phyloP scores from a whole-genome alignment of 2,888 invertebrate species.

The Trichopoda pennipes region DNA sequence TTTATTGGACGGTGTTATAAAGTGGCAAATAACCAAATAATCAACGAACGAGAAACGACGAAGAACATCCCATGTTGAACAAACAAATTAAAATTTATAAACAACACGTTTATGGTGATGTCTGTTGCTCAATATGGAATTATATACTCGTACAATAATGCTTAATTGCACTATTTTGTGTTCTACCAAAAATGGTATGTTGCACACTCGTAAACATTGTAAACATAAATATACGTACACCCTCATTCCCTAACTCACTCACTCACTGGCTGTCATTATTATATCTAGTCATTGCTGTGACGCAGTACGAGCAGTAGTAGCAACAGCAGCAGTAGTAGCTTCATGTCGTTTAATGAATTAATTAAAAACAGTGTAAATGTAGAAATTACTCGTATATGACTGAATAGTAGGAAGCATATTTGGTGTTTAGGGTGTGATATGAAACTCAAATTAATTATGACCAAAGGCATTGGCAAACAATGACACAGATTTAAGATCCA shows the following conservation, averaged over 20 bases:
- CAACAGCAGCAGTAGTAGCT: no score
- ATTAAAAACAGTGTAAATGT: slow-evolving; percentile 15
- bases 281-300: not conserved
- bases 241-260: slow-evolving; percentile 1
- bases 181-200: slow-evolving; percentile 36
- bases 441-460: slow-evolving; percentile 40
- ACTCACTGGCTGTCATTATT: not conserved
- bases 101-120: slow-evolving; percentile 63
- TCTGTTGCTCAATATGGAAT: slow-evolving; percentile 52
- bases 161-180: slow-evolving; percentile 37
- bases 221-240: not conserved
- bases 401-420: not conserved
- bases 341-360: slow-evolving; percentile 32
- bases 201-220: not conserved
- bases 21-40: slow-evolving; percentile 25
- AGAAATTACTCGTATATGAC: not conserved
- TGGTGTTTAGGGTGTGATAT: slow-evolving; percentile 34
- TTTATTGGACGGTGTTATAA: slow-evolving; percentile 32
- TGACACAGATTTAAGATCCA: no score
- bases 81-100: slow-evolving; percentile 33
- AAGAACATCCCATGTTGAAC: slow-evolving; percentile 34
- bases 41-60: not conserved
- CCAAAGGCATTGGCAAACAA: slow-evolving; percentile 17
- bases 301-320: no score
- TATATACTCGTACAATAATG: slow-evolving; percentile 22